Evolutionary conservation across 2,888 invertebrate genomes (phyloP), one percentile per base, ranked within the genome.

Genomic region (Phalera bucephala): DNA sequence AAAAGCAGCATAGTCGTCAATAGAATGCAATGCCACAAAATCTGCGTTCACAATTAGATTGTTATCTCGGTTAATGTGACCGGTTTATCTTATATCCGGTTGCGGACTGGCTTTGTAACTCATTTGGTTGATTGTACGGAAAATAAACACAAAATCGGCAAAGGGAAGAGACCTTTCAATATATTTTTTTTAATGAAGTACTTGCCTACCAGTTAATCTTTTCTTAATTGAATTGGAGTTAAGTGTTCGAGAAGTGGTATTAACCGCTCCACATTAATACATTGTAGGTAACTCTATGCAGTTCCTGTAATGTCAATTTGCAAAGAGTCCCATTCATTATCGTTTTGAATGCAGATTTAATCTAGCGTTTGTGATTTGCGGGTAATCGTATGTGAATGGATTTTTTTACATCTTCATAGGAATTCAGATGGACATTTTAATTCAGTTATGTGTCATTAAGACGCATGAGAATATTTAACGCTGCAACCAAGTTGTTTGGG

Each of bases 41-140:
- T 81, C 79, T 78, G 73, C 76, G 78, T 77, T 78, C 68, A 63
- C 69, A 65, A 80, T 80, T 76, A 80, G 84, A 87, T 86, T 69
- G 73, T 80, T 83, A 88, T 88, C 86, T 74, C 39, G 32, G 45
- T 54, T 76, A 80, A 76, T 73, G 64, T 61, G 60, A 55, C 64
- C 66, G 61, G 63, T 72, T 72, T 75, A 34, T 35, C 31, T 47
- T 47, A 52, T 64, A 66, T 68, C 69, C 66, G 69, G 69, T 59
- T 64, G n/a, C 42, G 41, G 42, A 48, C 48, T 48, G 36, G 55
- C 50, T 58, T 55, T 52, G 50, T 63, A 14, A 22, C 26, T 13
- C 30, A 27, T 27, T 29, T 40, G 34, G 27, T 35, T 28, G 27
- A 53, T 37, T 43, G 35, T 39, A 38, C 42, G 37, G 43, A 49